Conservation (phyloP, 2,888 invertebrate species). For the Drosophila melanocephala region DNA sequence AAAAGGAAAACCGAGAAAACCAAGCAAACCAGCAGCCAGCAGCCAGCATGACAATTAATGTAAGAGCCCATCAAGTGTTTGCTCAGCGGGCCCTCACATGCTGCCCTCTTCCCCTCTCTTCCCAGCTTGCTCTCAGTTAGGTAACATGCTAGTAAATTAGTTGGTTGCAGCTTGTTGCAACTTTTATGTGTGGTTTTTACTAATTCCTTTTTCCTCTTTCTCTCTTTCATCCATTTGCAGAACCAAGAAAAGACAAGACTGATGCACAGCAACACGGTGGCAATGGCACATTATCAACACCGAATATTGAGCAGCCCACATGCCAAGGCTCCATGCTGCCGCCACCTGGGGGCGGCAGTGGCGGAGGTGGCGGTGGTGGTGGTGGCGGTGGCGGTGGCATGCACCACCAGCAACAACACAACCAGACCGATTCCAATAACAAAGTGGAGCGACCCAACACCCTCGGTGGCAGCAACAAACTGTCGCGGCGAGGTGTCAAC, state of each 20-base stretch:
- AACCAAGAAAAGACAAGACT: conserved; percentile 97
- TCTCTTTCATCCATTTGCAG: conserved; percentile 86
- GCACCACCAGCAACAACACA: conserved; percentile 70
- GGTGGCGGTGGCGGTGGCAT: conserved; percentile 47
- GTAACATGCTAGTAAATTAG: conserved; percentile 52
- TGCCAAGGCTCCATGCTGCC: conserved; percentile 85
- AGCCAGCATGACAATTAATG: conserved; percentile 75
- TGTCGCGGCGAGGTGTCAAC: conserved; percentile 89
- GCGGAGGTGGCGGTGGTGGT: conserved; percentile 83
- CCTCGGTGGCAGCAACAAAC: conserved; percentile 91
- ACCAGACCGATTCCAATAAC: conserved; percentile 83
- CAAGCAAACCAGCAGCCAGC: conserved; percentile 51
- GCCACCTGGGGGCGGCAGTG: conserved; percentile 85
- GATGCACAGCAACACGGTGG: conserved; percentile 87
- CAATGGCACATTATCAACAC: conserved; percentile 88
- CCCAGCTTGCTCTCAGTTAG: background rate
- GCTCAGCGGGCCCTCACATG: conserved; percentile 30
- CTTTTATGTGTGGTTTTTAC: conserved; percentile 24
- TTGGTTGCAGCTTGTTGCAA: conserved; percentile 41
- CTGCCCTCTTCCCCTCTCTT: background rate
- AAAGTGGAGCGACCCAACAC: conserved; percentile 93
- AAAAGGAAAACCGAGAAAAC: conserved; percentile 33
- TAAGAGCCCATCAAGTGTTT: conserved; percentile 72
- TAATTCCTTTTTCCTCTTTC: conserved; percentile 3
- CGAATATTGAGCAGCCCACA: conserved; percentile 87